phyloP scores from a whole-genome alignment of 1,140 invertebrate genomes.

The Penaeus chinensis region DNA sequence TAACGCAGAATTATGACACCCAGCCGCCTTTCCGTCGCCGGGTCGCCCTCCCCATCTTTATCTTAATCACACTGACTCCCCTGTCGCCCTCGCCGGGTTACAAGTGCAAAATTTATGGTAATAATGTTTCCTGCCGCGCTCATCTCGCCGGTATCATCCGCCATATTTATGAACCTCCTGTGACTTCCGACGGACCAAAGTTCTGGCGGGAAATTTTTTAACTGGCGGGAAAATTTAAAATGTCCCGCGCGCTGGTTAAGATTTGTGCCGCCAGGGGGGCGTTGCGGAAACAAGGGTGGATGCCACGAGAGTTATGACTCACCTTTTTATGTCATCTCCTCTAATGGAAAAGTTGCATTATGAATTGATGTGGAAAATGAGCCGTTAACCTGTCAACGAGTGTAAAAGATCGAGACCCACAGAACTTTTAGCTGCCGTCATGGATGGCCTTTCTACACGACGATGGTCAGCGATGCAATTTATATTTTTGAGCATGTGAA shows the following conservation, averaged over 20 bases:
- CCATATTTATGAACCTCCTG: conserved; percentile 62
- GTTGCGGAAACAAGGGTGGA: conserved; percentile 54
- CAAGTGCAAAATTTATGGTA: conserved; percentile 62
- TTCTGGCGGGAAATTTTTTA: conserved; percentile 57
- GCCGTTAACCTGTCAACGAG: conserved; percentile 50
- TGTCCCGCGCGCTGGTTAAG: conserved; percentile 53
- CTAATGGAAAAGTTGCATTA: conserved; percentile 56
- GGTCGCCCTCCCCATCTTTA: conserved; percentile 52
- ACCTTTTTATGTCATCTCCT: conserved; percentile 38
- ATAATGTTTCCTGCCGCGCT: conserved; percentile 61
- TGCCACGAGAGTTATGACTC: conserved; percentile 41
- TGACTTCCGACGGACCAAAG: conserved; percentile 60
- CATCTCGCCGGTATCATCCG: conserved; percentile 60
- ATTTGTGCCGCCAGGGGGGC: conserved; percentile 54
- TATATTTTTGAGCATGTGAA: no score
- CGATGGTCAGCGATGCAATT: no score
- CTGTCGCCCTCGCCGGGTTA: conserved; percentile 55
- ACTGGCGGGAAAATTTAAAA: conserved; percentile 60
- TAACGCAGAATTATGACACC: conserved; percentile 59
- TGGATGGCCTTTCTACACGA: no score
- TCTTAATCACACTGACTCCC: conserved; percentile 60
- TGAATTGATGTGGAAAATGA: conserved; percentile 57
- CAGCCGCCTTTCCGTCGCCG: conserved; percentile 57
- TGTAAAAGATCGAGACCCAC: conserved; percentile 33
- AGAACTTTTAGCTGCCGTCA: no score